Percentiles rank a stretch among this genome's conserved stretches.
Conservation (phyloP, 2,797 vertebrate species). For the Botia almorhae region DNA sequence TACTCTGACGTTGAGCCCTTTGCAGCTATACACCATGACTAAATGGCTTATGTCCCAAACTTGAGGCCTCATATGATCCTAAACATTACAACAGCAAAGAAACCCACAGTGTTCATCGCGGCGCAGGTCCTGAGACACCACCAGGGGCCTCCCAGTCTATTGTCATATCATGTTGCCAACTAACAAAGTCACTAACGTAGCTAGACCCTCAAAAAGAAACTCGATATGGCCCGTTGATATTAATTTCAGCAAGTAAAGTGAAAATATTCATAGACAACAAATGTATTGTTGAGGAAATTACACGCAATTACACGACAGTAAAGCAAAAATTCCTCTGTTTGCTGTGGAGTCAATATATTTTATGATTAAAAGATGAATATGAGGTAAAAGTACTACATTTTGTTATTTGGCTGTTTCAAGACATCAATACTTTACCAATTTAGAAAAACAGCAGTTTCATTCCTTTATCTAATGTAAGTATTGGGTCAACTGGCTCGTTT, state of each 20-base stretch:
- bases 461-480: no score
- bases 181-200: constrained; percentile 43
- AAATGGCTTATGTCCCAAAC: constrained; percentile 56
- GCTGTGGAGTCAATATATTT: no score
- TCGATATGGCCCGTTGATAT: constrained; percentile 24
- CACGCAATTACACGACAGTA: no score
- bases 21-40: constrained; percentile 51
- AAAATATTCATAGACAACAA: constrained; percentile 25
- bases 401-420: no score
- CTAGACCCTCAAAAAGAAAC: not conserved
- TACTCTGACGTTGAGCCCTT: constrained; percentile 33
- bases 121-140: constrained; percentile 17
- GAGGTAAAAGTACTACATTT: no score
- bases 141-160: constrained; percentile 36
- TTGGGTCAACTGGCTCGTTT: no score
- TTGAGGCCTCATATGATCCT: constrained; percentile 48
- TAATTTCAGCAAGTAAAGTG: constrained; percentile 3
- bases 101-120: constrained; percentile 34
- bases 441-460: no score
- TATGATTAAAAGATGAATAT: no score
- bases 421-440: no score
- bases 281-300: not conserved
- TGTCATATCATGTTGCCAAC: constrained; percentile 46
- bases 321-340: no score
- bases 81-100: constrained; percentile 45